phyloP scores from a whole-genome alignment of 2,888 invertebrate species.

The Octonoba sinensis region DNA sequence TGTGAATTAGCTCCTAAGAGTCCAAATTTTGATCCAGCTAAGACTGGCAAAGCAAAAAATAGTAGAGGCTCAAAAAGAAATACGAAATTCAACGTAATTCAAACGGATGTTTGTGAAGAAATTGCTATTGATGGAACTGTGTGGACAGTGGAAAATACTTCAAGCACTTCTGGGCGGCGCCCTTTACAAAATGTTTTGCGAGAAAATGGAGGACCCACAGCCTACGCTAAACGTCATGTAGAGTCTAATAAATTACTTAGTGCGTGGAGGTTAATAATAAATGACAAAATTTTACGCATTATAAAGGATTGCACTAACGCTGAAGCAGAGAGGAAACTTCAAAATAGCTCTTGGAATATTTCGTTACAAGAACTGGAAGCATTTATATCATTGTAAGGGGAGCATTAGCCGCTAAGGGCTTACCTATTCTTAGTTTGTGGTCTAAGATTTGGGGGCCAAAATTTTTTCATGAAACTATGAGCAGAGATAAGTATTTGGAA shows the following conservation, averaged over 20 bases:
- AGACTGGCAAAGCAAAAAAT: background rate
- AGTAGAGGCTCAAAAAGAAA: background rate
- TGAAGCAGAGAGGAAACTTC: background rate
- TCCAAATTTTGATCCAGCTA: background rate
- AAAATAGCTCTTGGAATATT: background rate
- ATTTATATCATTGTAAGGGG: background rate
- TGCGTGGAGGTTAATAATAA: background rate
- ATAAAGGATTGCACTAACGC: background rate
- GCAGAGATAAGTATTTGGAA: background rate
- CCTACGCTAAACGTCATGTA: background rate
- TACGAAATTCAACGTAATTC: background rate
- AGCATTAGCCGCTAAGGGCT: background rate
- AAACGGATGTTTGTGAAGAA: background rate
- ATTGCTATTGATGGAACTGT: background rate
- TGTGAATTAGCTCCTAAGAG: background rate
- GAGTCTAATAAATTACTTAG: background rate
- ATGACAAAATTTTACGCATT: no score
- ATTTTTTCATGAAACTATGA: constrained; percentile 3
- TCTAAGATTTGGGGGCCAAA: background rate
- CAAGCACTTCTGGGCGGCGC: background rate
- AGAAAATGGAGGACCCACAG: background rate
- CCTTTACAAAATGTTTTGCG: constrained; percentile 3
- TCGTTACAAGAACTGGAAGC: background rate
- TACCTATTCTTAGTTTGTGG: background rate
- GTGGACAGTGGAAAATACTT: background rate